These are phyloP conservation scores for Ellobium chinense DNA, from an alignment of 2,888 invertebrate species.

Conservation along the genomic window DNA sequence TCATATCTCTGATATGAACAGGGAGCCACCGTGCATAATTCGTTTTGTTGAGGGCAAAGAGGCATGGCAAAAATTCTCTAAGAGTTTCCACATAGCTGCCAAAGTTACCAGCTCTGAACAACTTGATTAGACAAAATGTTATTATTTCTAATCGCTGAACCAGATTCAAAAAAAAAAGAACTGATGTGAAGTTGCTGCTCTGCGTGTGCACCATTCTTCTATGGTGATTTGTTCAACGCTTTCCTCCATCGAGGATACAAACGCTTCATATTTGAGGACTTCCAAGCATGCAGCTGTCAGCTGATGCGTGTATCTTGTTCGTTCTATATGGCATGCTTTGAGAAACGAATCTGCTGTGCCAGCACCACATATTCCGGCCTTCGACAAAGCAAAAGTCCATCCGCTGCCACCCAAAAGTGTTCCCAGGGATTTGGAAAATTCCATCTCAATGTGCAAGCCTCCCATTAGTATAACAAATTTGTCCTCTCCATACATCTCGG, in stretches of 20 bases:
- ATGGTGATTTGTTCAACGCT: too few species aligned
- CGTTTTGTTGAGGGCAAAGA: too few species aligned
- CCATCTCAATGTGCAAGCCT: conserved; percentile 71
- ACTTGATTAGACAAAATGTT: background rate
- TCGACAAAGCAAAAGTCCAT: conserved; percentile 56
- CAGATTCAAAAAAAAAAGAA: too few species aligned
- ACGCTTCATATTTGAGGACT: conserved; percentile 36
- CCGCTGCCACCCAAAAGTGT: conserved; percentile 59
- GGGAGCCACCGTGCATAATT: conserved; percentile 47
- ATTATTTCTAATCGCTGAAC: conserved; percentile 1
- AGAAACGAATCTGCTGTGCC: conserved; percentile 62
- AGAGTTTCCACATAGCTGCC: conserved; percentile 25
- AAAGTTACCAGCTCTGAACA: conserved; percentile 7
- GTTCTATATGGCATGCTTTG: conserved; percentile 50
- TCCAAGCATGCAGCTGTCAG: conserved; percentile 51
- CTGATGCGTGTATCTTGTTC: conserved; percentile 56
- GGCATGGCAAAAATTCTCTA: too few species aligned
- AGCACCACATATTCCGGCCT: conserved; percentile 57
- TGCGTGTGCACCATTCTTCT: background rate
- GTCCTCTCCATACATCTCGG: conserved; percentile 60
- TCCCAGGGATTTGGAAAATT: conserved; percentile 59
- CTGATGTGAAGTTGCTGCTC: background rate
- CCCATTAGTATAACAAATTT: conserved; percentile 62
- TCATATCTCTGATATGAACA: conserved; percentile 41
- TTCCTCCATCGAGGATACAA: conserved; percentile 16